Evolutionary conservation across 2,113 vertebrate species (phyloP).

Genomic region (Mobula hypostoma): DNA sequence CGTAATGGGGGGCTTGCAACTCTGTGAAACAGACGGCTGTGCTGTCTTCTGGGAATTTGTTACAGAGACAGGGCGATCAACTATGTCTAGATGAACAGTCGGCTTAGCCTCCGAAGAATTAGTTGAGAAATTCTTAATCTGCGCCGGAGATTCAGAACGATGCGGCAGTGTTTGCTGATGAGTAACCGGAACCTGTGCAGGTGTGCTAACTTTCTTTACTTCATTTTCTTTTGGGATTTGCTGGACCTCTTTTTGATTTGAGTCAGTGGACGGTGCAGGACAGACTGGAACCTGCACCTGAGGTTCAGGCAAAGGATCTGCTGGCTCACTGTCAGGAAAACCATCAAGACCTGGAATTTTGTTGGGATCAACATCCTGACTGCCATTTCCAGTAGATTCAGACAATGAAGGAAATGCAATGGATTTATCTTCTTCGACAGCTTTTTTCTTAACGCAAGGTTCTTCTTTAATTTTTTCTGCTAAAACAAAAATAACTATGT

Average conservation of each 20-base stretch:
- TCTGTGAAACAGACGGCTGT: background rate
- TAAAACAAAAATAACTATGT: background rate
- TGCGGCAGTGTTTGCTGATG: background rate
- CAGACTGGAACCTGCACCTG: background rate
- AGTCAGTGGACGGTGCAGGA: background rate
- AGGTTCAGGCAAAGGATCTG: background rate
- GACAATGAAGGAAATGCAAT: background rate
- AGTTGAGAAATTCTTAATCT: background rate
- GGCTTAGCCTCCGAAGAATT: conserved; percentile 7
- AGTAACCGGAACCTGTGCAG: background rate
- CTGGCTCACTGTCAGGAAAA: background rate
- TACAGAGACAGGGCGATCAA: background rate
- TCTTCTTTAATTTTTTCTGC: conserved; percentile 2
- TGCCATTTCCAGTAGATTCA: background rate
- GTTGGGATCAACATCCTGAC: background rate
- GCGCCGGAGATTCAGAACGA: background rate
- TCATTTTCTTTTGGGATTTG: background rate
- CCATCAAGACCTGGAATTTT: conserved; percentile 29
- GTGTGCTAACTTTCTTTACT: background rate
- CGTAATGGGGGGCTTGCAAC: background rate
- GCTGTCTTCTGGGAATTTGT: background rate
- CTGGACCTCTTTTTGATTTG: conserved; percentile 6
- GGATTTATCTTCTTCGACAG: background rate
- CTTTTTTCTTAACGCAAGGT: background rate
- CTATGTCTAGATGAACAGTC: background rate